phyloP scores from a whole-genome alignment of 2,888 invertebrate genomes.

The Augochlorella aurata region DNA sequence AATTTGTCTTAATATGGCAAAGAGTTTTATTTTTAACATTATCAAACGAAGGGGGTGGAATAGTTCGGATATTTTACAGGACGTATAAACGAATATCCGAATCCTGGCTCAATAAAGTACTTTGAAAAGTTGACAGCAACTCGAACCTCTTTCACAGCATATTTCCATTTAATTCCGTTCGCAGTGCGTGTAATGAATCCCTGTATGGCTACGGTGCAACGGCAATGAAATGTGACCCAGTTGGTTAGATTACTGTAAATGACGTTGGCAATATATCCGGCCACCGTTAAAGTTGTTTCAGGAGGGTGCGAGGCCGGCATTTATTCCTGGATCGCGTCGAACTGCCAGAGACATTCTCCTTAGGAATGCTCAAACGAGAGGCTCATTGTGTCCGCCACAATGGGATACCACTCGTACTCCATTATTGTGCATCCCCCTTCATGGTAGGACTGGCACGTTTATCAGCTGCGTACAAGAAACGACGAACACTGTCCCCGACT shows the following conservation, averaged over 20 bases:
- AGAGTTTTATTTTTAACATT: no score
- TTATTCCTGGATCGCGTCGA: constrained; percentile 50
- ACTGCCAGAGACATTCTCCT: constrained; percentile 64
- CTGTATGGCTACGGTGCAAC: background rate
- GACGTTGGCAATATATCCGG: constrained; percentile 12
- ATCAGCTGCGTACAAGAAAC: constrained; percentile 46
- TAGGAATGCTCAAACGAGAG: constrained; percentile 65
- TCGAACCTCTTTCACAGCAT: background rate
- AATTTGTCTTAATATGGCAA: no score
- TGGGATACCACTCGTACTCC: constrained; percentile 61
- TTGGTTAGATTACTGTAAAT: constrained; percentile 19
- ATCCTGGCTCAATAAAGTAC: no score
- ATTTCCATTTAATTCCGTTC: background rate
- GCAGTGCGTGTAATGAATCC: background rate
- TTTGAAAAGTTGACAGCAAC: background rate
- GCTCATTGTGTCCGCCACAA: constrained; percentile 68
- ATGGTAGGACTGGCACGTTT: constrained; percentile 43
- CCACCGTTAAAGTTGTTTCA: constrained; percentile 45
- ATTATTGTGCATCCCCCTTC: constrained; percentile 59
- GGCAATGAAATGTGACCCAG: background rate
- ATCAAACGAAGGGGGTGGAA: no score
- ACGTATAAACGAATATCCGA: no score
- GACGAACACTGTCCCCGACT: constrained; percentile 35
- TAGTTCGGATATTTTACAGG: no score
- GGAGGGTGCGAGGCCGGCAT: constrained; percentile 37